Conservation (phyloP, 2,797 vertebrate species). For the Dallia pectoralis region DNA sequence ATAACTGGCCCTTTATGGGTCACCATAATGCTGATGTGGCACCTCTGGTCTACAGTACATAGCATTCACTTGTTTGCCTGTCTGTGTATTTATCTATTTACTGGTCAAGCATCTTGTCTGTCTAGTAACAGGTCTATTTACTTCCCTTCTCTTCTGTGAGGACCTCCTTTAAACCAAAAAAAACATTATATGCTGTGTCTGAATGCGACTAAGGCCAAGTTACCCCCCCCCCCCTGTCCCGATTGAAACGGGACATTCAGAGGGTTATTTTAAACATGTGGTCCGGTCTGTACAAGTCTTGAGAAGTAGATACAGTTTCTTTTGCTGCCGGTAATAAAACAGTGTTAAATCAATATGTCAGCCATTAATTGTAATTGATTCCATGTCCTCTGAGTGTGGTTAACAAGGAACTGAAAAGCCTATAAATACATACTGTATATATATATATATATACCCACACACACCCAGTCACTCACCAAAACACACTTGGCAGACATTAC, state of each 20-base stretch:
- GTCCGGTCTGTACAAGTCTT: not conserved
- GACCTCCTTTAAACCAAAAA: not conserved
- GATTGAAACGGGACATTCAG: not conserved
- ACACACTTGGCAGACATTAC: not conserved
- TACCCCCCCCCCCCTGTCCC: not conserved
- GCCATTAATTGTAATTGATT: slow-evolving; percentile 53
- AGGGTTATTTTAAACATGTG: not conserved
- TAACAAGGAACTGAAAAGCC: slow-evolving; percentile 32
- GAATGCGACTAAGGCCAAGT: not conserved
- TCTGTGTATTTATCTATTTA: not conserved
- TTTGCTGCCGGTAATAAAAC: slow-evolving; percentile 62
- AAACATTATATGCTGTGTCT: not conserved
- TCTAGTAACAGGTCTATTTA: not conserved
- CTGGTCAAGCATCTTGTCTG: not conserved
- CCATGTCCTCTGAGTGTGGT: slow-evolving; percentile 30
- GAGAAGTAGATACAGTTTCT: slow-evolving; percentile 62
- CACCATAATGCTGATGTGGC: too few species aligned
- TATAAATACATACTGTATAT: slow-evolving; percentile 12
- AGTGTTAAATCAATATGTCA: slow-evolving; percentile 65
- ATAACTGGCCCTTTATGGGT: too few species aligned
- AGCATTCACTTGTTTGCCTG: not conserved
- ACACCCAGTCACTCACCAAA: not conserved
- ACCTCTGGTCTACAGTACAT: too few species aligned
- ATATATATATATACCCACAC: not conserved
- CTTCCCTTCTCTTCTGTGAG: not conserved